Percentiles rank a stretch among this genome's conserved stretches.
Evolutionary conservation across 2,797 vertebrate genomes (phyloP).

Genomic region (Squalus acanthias): DNA sequence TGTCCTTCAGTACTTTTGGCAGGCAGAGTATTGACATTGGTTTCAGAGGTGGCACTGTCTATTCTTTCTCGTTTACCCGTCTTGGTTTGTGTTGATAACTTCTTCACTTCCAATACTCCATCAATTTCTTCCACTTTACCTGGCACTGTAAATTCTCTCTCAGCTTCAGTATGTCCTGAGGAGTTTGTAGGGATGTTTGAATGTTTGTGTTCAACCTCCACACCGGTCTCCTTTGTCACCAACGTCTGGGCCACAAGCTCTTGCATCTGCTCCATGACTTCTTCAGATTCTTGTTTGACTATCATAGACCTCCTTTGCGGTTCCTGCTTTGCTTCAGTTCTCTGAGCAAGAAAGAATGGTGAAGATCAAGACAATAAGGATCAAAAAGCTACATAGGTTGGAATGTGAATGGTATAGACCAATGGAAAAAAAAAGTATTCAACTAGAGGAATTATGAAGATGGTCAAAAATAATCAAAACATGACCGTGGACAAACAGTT

Average conservation of each 20-base stretch:
- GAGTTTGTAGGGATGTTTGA: conserved; percentile 96
- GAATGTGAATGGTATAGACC: background rate
- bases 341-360: conserved; percentile 58
- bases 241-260: background rate
- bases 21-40: background rate
- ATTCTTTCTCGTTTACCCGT: background rate
- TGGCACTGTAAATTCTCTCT: conserved; percentile 46
- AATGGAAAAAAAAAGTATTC: background rate
- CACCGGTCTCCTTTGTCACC: conserved; percentile 74
- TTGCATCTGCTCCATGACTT: conserved; percentile 13
- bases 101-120: conserved; percentile 30
- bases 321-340: conserved; percentile 72
- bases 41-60: background rate
- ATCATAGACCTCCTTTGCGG: conserved; percentile 58
- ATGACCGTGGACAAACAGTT: background rate
- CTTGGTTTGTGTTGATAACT: background rate
- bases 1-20: background rate
- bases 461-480: background rate
- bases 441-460: background rate
- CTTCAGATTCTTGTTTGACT: background rate
- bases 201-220: conserved; percentile 92
- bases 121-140: conserved; percentile 57
- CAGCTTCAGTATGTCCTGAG: conserved; percentile 57
- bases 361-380: conserved; percentile 46
- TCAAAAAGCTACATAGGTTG: conserved; percentile 32